Evolutionary conservation across 1,140 invertebrate genomes (phyloP), one percentile per base, ranked within the genome.

Genomic region (Patella vulgata): DNA sequence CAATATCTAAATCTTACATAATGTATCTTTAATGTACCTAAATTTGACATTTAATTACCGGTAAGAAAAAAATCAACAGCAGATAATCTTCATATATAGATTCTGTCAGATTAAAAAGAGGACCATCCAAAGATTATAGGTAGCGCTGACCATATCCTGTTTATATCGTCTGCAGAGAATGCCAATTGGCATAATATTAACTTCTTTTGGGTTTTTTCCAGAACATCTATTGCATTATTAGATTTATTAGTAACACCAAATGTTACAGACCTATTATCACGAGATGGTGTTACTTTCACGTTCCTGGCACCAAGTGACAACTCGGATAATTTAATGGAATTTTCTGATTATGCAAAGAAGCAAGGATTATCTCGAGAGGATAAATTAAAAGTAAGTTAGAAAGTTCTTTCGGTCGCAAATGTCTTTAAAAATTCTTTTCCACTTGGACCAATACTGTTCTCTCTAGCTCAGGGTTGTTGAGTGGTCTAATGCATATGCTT

Each of bases 301-400:
- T 65, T 69, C 43, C 52, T 69, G n/a, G 60, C 61, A 36, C 67
- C 67, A 14, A 40, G 54, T 21, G 50, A 69, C 54, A n/a, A 14
- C 9, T 61, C 67, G 0, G 14, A 58, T 25, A 25, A 54, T 40
- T 46, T 56, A 21, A 25, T 57, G 19, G 46, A 12, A n/a, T 23
- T n/a, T 9, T 42, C 40, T 17, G 59, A 61, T 33, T 43, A 53
- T 27, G 31, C 50, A 5, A 43, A 36, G 6, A 27, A 53, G 27
- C 36, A 52, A 28, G 52, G 59, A 19, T 43, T 58, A 31, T 19
- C 21, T 8, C 6, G 12, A n/a, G 9, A 8, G 0, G 55, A 64
- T 9, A 27, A 47, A 27, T 42, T 58, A 19, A 51, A 44, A 51
- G 62, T 64, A 6, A 50, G 33, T 40, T 19, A 44, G 5, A 19